Base-by-base conservation (phyloP, 2,888 invertebrate species). In the Psylliodes chrysocephalus region DNA sequence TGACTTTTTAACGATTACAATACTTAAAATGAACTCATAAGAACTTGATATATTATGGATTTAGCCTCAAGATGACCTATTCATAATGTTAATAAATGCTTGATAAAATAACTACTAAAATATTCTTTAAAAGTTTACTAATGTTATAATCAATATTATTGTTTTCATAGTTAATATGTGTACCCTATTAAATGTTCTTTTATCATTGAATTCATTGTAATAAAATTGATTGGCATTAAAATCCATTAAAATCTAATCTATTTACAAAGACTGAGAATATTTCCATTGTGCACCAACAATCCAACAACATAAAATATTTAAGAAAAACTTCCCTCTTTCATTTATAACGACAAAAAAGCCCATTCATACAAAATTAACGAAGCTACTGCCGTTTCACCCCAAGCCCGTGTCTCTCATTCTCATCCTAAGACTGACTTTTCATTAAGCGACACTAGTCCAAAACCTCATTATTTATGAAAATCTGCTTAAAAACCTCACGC, bases 401-500 rank as follows among this genome's bases (percentile, higher is more conserved):
- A 10, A 42, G 42, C n/a, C 7, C 18, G 38, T 14, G 10, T 38
- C 17, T 18, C 18, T 42, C 42, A 42, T 10, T 18, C n/a, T n/a
- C n/a, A n/a, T n/a, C 42, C 18, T 17, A 42, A 44, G 33, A 8
- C 19, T 46, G 56, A 56, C 63, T 63, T 63, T 63, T 57, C 57
- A 63, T 63, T 63, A 57, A 54, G 33, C 63, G 44, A 28, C 51
- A 57, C 63, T 56, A 62, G 55, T 56, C 49, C 56, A 38, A 46
- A 52, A 51, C 56, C 63, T 63, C 63, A 63, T 63, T 63, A 63
- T 63, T 63, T 57, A 63, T 63, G 57, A 63, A 57, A 63, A 56
- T 51, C 63, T 63, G 57, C 57, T 56, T 46, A 35, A 57, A 46
- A 63, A 49, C 47, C 61, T 47, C 54, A 53, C 54, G 61, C 47